These are phyloP conservation scores for Parnassius smintheus DNA, from an alignment of 2,888 invertebrate species.

Conservation along the genomic window DNA sequence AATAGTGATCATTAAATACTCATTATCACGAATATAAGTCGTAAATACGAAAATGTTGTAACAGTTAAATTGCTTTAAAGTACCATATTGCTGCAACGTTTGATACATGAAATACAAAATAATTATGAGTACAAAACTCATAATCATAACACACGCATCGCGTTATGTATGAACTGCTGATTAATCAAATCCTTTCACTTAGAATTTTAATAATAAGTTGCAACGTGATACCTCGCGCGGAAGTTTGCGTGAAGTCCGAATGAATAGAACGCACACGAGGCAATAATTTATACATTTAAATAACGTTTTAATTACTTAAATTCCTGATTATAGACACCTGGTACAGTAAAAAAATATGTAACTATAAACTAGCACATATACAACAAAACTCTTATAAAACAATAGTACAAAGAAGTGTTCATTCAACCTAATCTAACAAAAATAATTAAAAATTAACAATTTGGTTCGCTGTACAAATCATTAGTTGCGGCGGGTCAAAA, in stretches of 20 bases:
- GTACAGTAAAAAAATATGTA: no score
- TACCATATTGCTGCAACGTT: conserved; percentile 6
- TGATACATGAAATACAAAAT: conserved; percentile 10
- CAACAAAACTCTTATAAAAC: no score
- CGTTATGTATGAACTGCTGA: conserved; percentile 1
- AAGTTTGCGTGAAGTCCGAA: conserved; percentile 1
- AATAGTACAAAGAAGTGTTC: no score
- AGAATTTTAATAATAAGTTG: conserved; percentile 16
- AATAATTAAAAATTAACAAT: no score
- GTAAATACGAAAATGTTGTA: conserved; percentile 2
- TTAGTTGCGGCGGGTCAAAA: no score
- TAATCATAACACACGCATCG: conserved; percentile 1
- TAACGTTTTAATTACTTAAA: no score
- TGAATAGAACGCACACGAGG: not conserved
- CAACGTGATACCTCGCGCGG: conserved; percentile 10
- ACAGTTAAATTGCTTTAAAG: conserved; percentile 5
- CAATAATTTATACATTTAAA: not conserved
- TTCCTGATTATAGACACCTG: no score
- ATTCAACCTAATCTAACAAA: no score
- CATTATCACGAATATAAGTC: not conserved
- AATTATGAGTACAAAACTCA: conserved; percentile 2
- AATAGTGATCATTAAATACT: no score
- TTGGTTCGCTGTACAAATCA: no score
- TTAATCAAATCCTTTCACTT: conserved; percentile 24
- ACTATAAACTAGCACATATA: no score